These are phyloP conservation scores for Brachyopa scutellaris DNA, from an alignment of 2,888 invertebrate species.

Conservation along the genomic window DNA sequence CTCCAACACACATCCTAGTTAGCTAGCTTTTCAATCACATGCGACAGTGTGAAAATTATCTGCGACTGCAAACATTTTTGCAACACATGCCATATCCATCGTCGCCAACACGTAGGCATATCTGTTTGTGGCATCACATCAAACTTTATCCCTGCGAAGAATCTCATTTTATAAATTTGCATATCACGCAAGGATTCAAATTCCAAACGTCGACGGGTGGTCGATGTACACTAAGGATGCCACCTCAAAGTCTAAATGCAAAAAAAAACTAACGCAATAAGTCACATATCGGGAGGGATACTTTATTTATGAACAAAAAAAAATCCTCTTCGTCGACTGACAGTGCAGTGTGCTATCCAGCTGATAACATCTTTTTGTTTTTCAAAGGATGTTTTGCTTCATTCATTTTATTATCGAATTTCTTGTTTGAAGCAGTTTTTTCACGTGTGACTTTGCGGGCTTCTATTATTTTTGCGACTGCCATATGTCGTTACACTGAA, in stretches of 20 bases:
- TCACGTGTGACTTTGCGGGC: conserved; percentile 8
- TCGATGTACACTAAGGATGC: conserved; percentile 15
- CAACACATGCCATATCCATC: conserved; percentile 43
- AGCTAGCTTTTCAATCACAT: neutral
- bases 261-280: conserved; percentile 18
- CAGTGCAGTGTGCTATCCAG: neutral
- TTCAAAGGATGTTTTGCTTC: conserved; percentile 25
- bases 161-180: conserved; percentile 59
- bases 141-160: conserved; percentile 37
- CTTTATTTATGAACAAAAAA: conserved; percentile 14
- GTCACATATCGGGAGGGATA: neutral
- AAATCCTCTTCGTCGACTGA: neutral
- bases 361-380: neutral
- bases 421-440: conserved; percentile 16
- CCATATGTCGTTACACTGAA: conserved; percentile 1
- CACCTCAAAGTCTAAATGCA: conserved; percentile 23
- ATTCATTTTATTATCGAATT: conserved; percentile 53
- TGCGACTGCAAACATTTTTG: conserved; percentile 4
- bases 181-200: conserved; percentile 46
- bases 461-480: conserved; percentile 1
- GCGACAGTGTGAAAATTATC: conserved; percentile 1
- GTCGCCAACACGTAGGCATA: conserved; percentile 13
- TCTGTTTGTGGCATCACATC: conserved; percentile 24
- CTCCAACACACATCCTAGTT: neutral
- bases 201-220: conserved; percentile 28